Evolutionary conservation across 2,113 vertebrate genomes (phyloP).

Genomic region (Pelmatolapia mariae): DNA sequence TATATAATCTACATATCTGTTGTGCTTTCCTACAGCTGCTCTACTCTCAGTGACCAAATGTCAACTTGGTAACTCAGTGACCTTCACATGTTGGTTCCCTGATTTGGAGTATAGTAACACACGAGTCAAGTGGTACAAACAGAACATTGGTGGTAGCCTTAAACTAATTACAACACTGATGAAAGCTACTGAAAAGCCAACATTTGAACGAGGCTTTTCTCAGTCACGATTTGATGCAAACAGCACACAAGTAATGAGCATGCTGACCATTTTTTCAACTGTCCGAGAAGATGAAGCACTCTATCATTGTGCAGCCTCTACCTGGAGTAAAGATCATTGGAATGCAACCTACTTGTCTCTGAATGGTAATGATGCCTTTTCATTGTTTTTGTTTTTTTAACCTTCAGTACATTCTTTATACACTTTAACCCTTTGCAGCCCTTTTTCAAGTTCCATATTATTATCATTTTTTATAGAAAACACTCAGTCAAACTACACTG

Average conservation of each 20-base stretch:
- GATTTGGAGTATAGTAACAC: not conserved
- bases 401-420: not conserved
- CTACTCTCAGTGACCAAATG: not conserved
- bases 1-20: not conserved
- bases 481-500: not conserved
- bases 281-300: not conserved
- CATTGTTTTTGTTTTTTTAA: not conserved
- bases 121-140: slow-evolving; percentile 22
- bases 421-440: not conserved
- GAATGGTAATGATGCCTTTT: not conserved
- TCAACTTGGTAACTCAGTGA: not conserved
- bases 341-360: not conserved
- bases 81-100: not conserved
- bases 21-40: not conserved
- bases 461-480: not conserved
- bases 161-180: not conserved
- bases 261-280: slow-evolving; percentile 1
- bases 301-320: not conserved
- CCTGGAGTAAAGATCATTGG: not conserved
- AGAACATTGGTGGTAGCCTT: not conserved
- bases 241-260: not conserved
- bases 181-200: not conserved
- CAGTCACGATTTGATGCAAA: not conserved
- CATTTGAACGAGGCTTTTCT: not conserved
- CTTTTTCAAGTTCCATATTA: not conserved